These are phyloP conservation scores for Glaucomys volans DNA, from an alignment of 2,113 vertebrate genomes.

Conservation along the genomic window DNA sequence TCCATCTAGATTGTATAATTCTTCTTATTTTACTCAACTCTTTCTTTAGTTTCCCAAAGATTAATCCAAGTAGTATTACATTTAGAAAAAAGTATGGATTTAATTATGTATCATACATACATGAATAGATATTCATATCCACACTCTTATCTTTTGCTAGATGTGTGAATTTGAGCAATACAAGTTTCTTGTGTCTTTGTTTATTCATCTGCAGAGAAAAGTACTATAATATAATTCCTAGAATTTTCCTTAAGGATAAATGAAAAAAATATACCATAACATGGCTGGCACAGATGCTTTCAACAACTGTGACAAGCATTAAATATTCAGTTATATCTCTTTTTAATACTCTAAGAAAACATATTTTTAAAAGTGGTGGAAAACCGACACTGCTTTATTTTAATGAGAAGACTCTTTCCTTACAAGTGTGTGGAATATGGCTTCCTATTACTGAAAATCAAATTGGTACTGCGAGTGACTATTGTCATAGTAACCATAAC, in stretches of 20 bases:
- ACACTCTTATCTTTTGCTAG: not conserved
- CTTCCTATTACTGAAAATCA: conserved; percentile 33
- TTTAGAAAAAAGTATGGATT: not conserved
- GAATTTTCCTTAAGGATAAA: not conserved
- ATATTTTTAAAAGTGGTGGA: not conserved
- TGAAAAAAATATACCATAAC: not conserved
- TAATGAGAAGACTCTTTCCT: not conserved
- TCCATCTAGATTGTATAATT: not conserved
- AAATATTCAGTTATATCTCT: not conserved
- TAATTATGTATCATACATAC: not conserved
- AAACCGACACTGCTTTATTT: not conserved
- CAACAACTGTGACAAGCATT: not conserved
- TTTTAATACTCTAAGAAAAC: not conserved
- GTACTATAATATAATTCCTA: not conserved
- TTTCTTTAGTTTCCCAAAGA: not conserved
- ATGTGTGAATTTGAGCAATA: not conserved
- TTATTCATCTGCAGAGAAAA: conserved; percentile 24
- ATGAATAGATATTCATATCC: not conserved
- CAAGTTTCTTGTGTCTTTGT: not conserved
- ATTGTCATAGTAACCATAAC: conserved; percentile 71
- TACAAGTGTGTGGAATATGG: not conserved
- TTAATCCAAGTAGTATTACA: not conserved
- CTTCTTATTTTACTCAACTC: not conserved
- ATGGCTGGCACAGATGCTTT: not conserved
- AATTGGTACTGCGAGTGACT: not conserved